Evolutionary conservation across 2,797 vertebrate genomes (phyloP).

Genomic region (Falco naumanni): DNA sequence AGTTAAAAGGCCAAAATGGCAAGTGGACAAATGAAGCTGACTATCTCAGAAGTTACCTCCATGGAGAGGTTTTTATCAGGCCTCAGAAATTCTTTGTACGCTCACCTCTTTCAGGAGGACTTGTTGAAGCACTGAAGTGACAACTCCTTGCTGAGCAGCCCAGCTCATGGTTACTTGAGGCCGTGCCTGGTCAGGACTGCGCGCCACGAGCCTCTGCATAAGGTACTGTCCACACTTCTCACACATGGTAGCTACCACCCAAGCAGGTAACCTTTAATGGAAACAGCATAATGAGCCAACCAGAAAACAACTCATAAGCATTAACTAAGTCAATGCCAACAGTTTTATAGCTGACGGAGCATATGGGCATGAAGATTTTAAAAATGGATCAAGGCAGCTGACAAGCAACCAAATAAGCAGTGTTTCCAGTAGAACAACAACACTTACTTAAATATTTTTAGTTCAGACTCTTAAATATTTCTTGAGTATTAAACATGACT

Average conservation of each 20-base stretch:
- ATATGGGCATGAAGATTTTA: background rate
- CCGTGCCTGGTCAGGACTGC: background rate
- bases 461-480: background rate
- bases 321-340: background rate
- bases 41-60: background rate
- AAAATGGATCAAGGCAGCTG: background rate
- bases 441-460: background rate
- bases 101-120: background rate
- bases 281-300: background rate
- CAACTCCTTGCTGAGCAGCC: background rate
- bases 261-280: background rate
- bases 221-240: background rate
- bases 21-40: background rate
- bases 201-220: accelerated
- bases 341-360: background rate
- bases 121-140: background rate
- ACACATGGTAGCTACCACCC: background rate
- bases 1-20: background rate
- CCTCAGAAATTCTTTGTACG: accelerated
- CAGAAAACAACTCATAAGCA: background rate
- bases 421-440: background rate
- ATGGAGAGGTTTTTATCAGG: background rate
- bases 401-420: background rate
- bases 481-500: background rate
- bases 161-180: background rate